Conservation (phyloP, 2,113 vertebrate species). For the Motacilla tschutschensis region DNA sequence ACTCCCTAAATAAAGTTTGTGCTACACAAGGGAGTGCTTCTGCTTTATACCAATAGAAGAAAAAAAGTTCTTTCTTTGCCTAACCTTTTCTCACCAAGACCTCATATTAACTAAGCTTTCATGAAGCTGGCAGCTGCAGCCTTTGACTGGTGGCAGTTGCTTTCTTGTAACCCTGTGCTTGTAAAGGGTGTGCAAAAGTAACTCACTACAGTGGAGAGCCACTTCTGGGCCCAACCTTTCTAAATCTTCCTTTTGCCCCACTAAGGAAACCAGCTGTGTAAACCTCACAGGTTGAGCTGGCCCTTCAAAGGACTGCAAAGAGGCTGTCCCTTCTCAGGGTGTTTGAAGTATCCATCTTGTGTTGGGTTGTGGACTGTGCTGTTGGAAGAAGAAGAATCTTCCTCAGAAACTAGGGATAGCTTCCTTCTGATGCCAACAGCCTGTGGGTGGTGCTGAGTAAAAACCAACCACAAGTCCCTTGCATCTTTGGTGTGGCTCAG, state of each 20-base stretch:
- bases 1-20: not conserved
- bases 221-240: not conserved
- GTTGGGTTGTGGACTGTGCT: not conserved
- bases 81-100: not conserved
- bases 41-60: not conserved
- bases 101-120: not conserved
- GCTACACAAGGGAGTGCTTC: not conserved
- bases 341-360: not conserved
- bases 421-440: not conserved
- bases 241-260: not conserved
- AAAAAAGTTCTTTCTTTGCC: not conserved
- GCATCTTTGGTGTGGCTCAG: not conserved
- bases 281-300: not conserved
- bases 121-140: not conserved
- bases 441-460: not conserved
- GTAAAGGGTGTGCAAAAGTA: not conserved
- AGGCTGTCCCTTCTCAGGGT: not conserved
- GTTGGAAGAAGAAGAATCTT: not conserved
- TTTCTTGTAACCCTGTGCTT: not conserved
- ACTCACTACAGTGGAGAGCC: not conserved
- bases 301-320: not conserved
- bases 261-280: not conserved
- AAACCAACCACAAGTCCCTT: fast-evolving
- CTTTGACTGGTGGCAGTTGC: not conserved
- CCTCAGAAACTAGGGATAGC: not conserved